Evolutionary conservation across 2,888 invertebrate species (phyloP).

Genomic region (Caenorhabditis imperialis): DNA sequence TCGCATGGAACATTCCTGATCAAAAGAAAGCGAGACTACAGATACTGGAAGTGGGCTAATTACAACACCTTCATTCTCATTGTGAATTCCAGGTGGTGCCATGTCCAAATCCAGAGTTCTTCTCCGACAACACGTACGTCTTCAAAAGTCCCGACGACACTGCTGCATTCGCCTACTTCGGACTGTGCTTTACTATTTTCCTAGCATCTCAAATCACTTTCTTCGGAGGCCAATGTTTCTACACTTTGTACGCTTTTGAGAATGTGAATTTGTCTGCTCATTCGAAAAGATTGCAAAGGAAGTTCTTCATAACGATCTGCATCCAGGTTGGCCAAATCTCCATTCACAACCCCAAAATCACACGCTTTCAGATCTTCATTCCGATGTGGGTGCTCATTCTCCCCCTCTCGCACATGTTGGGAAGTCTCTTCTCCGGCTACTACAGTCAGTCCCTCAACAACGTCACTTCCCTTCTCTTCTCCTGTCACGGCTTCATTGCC

Average conservation of each 20-base stretch:
- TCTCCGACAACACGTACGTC: slow-evolving; percentile 15
- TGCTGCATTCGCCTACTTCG: slow-evolving; percentile 18
- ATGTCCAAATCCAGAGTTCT: slow-evolving; percentile 17
- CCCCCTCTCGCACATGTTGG: slow-evolving; percentile 23
- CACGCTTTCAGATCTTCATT: slow-evolving; percentile 26
- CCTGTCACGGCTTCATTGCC: slow-evolving; percentile 29
- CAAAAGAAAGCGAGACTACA: slow-evolving; percentile 4
- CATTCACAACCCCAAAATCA: no score
- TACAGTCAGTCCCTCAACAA: slow-evolving; percentile 28
- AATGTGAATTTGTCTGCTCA: slow-evolving; percentile 8
- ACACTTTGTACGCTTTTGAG: slow-evolving; percentile 17
- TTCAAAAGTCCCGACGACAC: slow-evolving; percentile 25
- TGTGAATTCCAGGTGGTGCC: slow-evolving; percentile 23
- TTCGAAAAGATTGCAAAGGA: slow-evolving; percentile 22
- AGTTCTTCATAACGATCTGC: slow-evolving; percentile 30
- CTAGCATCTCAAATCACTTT: slow-evolving; percentile 22
- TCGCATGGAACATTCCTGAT: slow-evolving; percentile 26
- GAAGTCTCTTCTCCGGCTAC: slow-evolving; percentile 21
- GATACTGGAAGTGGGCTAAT: slow-evolving; percentile 2
- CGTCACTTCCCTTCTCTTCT: slow-evolving; percentile 14
- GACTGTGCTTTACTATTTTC: slow-evolving; percentile 28
- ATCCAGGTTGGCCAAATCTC: no score
- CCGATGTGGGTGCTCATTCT: slow-evolving; percentile 30
- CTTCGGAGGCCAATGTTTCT: slow-evolving; percentile 30
- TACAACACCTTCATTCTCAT: no score